Evolutionary conservation across 2,888 invertebrate genomes (phyloP), one percentile per base, ranked within the genome.

Genomic region (Ephialtes manifestator): DNA sequence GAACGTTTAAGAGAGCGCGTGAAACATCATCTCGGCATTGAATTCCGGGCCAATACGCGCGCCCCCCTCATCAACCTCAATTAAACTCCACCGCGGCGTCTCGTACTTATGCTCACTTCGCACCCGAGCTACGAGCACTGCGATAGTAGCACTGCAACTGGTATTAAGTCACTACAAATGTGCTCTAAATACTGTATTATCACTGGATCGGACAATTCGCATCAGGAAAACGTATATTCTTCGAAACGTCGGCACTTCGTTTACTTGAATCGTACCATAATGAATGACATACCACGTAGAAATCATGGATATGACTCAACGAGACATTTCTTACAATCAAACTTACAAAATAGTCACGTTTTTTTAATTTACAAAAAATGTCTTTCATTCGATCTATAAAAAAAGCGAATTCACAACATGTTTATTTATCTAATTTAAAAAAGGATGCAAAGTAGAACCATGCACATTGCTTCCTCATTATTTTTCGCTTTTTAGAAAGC

Each of bases 61-160:
- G 93, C 92, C 94, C 93, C 94, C 93, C 93, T 94, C 94, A 94
- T 94, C 94, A 94, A 93, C 94, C 93, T 94, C 94, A 94, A 94
- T 94, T 94, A 94, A 94, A 93, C 93, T 93, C 90, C 90, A 92
- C 92, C 90, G 93, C 92, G 92, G 92, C 92, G 92, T 92, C 92
- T 92, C 93, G 93, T 91, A 90, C 91, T 92, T 92, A 90, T 92
- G 91, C 91, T 92, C 91, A 91, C 92, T 93, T 93, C 93, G 93
- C 93, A 92, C 93, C 92, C 93, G 91, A 92, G 68, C 80, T 67
- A 58, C 58, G 55, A 67, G 39, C 53, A 67, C 76, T n/a, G 43
- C 7, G n/a, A 35, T 53, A 46, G 24, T 31, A 43, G 63, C 74
- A 35, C 87, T 87, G 88, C 86, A 87, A 86, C 88, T 91, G 88